phyloP scores from a whole-genome alignment of 2,113 vertebrate species.

The Colaptes auratus region DNA sequence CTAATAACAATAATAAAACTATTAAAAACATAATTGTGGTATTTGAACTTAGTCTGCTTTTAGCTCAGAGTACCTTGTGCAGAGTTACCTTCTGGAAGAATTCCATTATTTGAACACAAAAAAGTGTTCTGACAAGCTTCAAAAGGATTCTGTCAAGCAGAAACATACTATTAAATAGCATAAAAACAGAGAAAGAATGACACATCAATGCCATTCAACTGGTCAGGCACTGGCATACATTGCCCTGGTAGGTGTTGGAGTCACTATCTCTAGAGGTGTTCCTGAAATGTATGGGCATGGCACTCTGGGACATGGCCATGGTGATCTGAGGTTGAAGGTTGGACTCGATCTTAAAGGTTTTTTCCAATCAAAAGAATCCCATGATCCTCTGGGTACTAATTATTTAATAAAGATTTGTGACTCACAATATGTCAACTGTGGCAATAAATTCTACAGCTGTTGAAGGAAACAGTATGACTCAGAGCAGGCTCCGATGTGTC shows the following conservation, averaged over 20 bases:
- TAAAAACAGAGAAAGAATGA: neutral
- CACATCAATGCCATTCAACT: no score
- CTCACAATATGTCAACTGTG: neutral
- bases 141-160: neutral
- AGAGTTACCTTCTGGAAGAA: neutral
- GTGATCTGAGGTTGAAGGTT: no score
- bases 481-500: neutral
- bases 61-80: neutral
- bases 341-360: no score
- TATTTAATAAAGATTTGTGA: neutral
- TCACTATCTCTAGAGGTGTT: no score
- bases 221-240: no score
- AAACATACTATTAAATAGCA: neutral
- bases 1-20: neutral
- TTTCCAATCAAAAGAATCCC: no score
- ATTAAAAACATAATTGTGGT: neutral
- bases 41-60: neutral
- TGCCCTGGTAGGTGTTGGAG: no score
- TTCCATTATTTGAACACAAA: neutral
- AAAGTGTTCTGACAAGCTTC: neutral
- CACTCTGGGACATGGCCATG: no score
- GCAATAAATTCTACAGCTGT: neutral
- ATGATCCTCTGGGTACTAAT: neutral
- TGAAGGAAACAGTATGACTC: neutral
- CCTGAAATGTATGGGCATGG: no score